A percentile compares a stretch with the other conserved stretches of the same genome.
Conservation (phyloP, 2,888 invertebrate genomes). For the Plebejus melissa region DNA sequence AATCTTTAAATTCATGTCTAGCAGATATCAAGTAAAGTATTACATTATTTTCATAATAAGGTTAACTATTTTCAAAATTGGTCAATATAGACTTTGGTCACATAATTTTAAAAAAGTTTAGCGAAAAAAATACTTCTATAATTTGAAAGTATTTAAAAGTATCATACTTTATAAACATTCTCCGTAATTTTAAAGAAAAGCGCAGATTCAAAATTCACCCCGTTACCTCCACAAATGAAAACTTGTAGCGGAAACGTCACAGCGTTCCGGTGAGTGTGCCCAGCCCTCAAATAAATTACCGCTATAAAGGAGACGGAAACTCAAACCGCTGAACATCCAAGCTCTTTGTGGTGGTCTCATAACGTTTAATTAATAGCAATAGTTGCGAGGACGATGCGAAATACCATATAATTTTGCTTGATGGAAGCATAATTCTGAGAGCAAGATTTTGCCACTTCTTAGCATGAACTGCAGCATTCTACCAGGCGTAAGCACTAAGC, state of each 20-base stretch:
- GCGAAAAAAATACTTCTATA: background rate
- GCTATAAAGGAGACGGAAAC: slow-evolving; percentile 10
- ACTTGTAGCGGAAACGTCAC: slow-evolving; percentile 8
- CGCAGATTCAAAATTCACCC: background rate
- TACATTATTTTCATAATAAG: too few species aligned
- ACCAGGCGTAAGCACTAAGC: too few species aligned
- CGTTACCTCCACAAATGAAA: background rate
- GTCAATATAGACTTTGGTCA: background rate
- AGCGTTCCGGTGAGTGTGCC: background rate
- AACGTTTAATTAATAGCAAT: slow-evolving; percentile 2
- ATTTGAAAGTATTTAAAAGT: background rate
- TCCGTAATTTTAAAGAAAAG: background rate
- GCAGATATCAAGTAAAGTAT: too few species aligned
- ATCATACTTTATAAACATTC: background rate
- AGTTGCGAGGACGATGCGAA: background rate
- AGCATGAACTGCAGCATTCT: too few species aligned
- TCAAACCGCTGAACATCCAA: slow-evolving; percentile 62
- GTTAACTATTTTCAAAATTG: background rate
- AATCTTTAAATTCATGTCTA: background rate
- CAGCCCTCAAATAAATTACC: background rate
- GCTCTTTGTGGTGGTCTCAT: background rate
- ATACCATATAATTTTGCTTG: background rate
- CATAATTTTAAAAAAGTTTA: background rate
- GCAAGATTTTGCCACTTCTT: too few species aligned
- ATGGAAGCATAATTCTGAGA: background rate